These are phyloP conservation scores for Pseudomyrmex sp. DNA, from an alignment of 1,140 invertebrate genomes.

Conservation along the genomic window DNA sequence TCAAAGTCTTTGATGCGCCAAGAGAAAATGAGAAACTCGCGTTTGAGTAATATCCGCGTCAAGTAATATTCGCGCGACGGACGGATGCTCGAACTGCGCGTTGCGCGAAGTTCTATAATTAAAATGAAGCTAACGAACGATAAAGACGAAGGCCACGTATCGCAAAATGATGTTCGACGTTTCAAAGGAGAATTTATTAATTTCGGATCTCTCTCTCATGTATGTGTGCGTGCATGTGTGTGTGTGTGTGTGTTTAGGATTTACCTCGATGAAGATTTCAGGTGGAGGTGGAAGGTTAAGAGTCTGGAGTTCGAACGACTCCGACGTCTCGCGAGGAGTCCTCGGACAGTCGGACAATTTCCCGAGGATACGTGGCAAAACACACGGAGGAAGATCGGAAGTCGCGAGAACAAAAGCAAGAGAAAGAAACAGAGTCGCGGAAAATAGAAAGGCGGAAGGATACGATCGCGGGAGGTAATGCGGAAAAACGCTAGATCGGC, in stretches of 20 bases:
- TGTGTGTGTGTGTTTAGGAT: neutral
- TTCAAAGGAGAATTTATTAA: neutral
- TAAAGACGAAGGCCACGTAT: neutral
- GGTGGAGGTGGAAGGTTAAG: neutral
- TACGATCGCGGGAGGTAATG: neutral
- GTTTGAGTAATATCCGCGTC: neutral
- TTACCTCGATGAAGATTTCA: conserved; percentile 34
- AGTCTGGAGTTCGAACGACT: conserved; percentile 46
- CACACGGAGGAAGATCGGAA: neutral
- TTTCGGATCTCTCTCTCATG: neutral
- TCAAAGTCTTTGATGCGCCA: neutral
- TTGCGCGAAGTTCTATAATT: neutral
- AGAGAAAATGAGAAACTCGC: neutral
- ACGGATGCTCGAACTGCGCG: neutral
- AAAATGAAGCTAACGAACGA: neutral
- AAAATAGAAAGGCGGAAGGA: neutral
- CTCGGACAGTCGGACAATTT: conserved; percentile 16
- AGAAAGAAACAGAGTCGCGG: neutral
- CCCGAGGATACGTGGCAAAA: neutral
- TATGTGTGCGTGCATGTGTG: too few species aligned
- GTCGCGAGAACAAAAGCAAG: too few species aligned
- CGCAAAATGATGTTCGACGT: neutral
- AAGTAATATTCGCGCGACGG: neutral
- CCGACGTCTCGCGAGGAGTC: conserved; percentile 1
- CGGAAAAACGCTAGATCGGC: conserved; percentile 33